phyloP scores from a whole-genome alignment of 2,113 vertebrate genomes.

The Halcyon senegalensis region DNA sequence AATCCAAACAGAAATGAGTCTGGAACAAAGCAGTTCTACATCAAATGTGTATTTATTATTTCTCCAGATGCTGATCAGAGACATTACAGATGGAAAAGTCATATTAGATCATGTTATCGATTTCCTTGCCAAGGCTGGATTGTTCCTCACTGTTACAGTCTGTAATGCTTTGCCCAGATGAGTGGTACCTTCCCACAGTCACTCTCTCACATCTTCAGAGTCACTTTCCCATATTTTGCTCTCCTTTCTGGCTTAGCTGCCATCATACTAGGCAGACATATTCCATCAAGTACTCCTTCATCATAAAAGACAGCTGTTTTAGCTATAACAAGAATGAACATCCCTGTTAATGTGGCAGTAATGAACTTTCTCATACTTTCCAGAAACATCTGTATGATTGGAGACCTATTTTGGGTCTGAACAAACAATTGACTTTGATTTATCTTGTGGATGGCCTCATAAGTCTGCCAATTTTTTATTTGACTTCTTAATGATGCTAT shows the following conservation, averaged over 20 bases:
- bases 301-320: not conserved
- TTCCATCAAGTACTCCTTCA: not conserved
- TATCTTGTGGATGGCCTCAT: not conserved
- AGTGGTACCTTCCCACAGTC: not conserved
- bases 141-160: not conserved
- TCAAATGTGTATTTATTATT: conserved; percentile 10
- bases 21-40: not conserved
- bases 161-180: conserved; percentile 22
- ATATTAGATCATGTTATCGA: conserved; percentile 13
- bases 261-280: not conserved
- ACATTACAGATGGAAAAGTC: conserved; percentile 47
- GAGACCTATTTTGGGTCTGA: not conserved
- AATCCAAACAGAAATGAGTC: conserved; percentile 14
- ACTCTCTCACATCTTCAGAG: not conserved
- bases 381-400: not conserved
- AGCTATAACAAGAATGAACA: not conserved
- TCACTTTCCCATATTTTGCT: not conserved
- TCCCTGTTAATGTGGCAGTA: not conserved
- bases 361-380: conserved; percentile 6
- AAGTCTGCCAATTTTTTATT: not conserved
- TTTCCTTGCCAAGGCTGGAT: not conserved
- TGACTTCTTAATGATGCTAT: not conserved
- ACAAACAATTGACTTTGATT: not conserved
- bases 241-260: not conserved
- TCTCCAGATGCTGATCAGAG: not conserved